Base-by-base conservation (phyloP, 2,113 vertebrate genomes). In the Epinephelus cyanopodus region DNA sequence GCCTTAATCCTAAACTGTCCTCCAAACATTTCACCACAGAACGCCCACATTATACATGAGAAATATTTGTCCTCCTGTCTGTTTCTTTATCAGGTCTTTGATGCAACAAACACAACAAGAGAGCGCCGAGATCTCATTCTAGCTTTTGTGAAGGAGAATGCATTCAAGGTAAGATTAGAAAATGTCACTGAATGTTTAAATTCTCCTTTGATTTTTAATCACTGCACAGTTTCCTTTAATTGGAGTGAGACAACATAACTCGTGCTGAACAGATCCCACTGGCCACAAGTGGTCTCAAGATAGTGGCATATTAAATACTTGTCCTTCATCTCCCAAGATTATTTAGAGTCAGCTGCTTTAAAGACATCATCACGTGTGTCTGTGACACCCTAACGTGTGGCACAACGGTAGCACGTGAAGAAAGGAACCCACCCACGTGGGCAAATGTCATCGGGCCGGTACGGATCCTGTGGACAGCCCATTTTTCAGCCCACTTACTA, bases 91-190 rank as follows among this genome's bases (percentile, higher is more conserved):
- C 39, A 99, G 98, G 98, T 99, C 67, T 99, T 99, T 73, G 98
- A 99, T 93, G 98, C 98, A 1, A 99, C 98, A 87, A 99, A 99
- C 92, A 99, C 98, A 19, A 99, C 98, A 19, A 96, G 97, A 72
- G 98, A 99, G 81, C 96, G 98, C 2, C 93, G 98, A 81, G 97
- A 99, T 90, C 95, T 99, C 84, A 99, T 99, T 88, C 92, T 97
- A 70, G 90, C 81, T 70, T 99, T 99, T 90, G 97, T 96, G 0
- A 95, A 97, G 83, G 96, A 97, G 74, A 97, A 99, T 64, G 91
- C 96, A 25, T 99, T 96, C 89, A 99, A 99, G 97, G 98, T 99
- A 79, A 50, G 50, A 52, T 14, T 29, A 23, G 0, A 5, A 21
- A 11, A 54, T 37, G 33, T 11, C 1, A 29, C 18, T 6, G 2